These are phyloP conservation scores for Bombus superbus DNA, from an alignment of 1,140 invertebrate species.

Conservation along the genomic window DNA sequence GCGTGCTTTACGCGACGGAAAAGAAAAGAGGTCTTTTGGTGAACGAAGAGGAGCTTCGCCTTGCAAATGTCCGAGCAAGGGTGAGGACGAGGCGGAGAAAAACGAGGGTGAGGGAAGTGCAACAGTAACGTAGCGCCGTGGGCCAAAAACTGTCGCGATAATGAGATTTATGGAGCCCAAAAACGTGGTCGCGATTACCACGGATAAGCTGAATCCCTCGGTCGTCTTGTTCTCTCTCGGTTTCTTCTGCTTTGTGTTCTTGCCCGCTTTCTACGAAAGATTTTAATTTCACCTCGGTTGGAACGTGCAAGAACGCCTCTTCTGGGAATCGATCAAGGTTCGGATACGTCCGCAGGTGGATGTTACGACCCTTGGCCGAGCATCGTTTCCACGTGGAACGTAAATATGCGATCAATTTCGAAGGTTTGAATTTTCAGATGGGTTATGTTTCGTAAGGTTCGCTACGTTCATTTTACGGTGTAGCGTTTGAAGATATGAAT, in stretches of 20 bases:
- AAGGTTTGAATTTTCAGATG: too few relatives aligned
- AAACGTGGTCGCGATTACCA: constrained; percentile 68
- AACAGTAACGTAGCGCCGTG: constrained; percentile 46
- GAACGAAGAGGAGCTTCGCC: not conserved
- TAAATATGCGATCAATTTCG: too few relatives aligned
- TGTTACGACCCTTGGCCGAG: too few relatives aligned
- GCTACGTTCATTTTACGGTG: too few relatives aligned
- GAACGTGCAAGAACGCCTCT: constrained; percentile 15
- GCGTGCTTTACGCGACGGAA: constrained; percentile 25
- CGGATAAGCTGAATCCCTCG: constrained; percentile 45
- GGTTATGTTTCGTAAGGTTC: too few relatives aligned
- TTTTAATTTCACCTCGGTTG: constrained; percentile 30
- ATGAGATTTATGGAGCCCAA: constrained; percentile 68
- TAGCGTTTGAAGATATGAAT: too few relatives aligned
- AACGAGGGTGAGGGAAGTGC: constrained; percentile 40
- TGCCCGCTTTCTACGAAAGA: constrained; percentile 32
- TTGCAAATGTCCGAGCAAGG: not conserved
- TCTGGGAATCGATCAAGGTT: constrained; percentile 10
- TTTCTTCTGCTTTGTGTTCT: not conserved
- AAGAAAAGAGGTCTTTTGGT: not conserved
- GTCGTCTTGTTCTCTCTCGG: constrained; percentile 1
- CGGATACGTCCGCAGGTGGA: too few relatives aligned
- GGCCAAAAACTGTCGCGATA: constrained; percentile 61
- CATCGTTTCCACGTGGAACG: too few relatives aligned
- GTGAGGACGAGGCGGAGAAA: constrained; percentile 38